phyloP scores from a whole-genome alignment of 2,888 invertebrate species.

The Amblyjoppa proteus region DNA sequence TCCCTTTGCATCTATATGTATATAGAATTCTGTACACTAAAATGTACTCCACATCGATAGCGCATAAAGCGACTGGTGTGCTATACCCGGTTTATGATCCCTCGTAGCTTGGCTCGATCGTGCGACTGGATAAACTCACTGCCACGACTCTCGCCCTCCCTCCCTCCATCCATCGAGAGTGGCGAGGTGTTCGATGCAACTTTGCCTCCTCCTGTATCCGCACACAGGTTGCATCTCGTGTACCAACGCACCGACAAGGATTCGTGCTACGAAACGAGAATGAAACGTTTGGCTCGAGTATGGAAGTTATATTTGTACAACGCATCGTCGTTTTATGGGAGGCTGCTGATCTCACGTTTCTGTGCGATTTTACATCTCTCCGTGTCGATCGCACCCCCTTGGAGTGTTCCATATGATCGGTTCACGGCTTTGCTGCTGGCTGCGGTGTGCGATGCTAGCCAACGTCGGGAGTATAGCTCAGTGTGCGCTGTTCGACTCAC shows the following conservation, averaged over 20 bases:
- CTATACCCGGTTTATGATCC: slow-evolving; percentile 48
- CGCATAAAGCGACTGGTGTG: slow-evolving; percentile 29
- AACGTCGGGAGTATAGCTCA: slow-evolving; percentile 54
- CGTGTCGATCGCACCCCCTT: slow-evolving; percentile 4
- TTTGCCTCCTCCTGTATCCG: not conserved
- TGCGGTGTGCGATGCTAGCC: slow-evolving; percentile 10
- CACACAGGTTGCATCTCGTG: not conserved
- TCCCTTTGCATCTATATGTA: not conserved
- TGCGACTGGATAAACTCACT: slow-evolving; percentile 54
- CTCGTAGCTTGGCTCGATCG: slow-evolving; percentile 9
- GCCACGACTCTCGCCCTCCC: slow-evolving; percentile 15
- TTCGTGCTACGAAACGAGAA: slow-evolving; percentile 41
- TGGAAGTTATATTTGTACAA: slow-evolving; percentile 39
- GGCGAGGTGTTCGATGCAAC: slow-evolving; percentile 35
- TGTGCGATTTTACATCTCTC: slow-evolving; percentile 35
- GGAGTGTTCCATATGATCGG: slow-evolving; percentile 39
- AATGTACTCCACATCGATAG: slow-evolving; percentile 51
- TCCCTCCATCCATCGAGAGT: not conserved
- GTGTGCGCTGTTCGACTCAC: slow-evolving; percentile 65
- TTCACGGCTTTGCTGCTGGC: slow-evolving; percentile 28
- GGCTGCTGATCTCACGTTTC: not conserved
- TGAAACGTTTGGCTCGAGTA: slow-evolving; percentile 24
- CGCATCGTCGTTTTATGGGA: slow-evolving; percentile 27
- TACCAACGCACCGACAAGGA: not conserved
- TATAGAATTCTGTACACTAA: slow-evolving; percentile 3